Evolutionary conservation across 2,113 vertebrate species (phyloP).

Genomic region (Murina feae): DNA sequence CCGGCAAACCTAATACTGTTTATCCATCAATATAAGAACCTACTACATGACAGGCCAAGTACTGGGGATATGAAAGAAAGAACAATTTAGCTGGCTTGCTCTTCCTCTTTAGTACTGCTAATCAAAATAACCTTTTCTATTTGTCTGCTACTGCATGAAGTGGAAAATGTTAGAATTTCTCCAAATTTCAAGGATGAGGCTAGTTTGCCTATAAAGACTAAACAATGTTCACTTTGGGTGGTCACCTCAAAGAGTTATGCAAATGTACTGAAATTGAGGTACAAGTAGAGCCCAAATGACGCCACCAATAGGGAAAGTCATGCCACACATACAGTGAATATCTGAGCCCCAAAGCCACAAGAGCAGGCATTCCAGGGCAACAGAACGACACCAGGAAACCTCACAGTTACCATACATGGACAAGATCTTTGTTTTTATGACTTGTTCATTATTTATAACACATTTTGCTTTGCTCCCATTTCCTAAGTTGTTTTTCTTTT

Average conservation of each 20-base stretch:
- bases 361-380: not conserved
- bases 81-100: not conserved
- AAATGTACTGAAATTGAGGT: not conserved
- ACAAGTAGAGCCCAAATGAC: not conserved
- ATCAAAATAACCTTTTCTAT: conserved; percentile 21
- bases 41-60: not conserved
- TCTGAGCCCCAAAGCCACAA: not conserved
- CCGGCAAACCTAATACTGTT: not conserved
- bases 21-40: conserved; percentile 18
- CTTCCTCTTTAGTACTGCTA: not conserved
- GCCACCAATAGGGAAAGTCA: too few species aligned
- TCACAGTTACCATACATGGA: not conserved
- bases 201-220: not conserved
- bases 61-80: not conserved
- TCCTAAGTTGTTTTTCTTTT: conserved; percentile 11
- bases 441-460: not conserved
- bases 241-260: not conserved
- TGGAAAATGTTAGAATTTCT: conserved; percentile 5
- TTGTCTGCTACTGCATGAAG: not conserved
- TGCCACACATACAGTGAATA: not conserved
- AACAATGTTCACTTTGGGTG: not conserved
- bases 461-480: not conserved
- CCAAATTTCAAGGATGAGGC: not conserved
- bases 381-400: not conserved
- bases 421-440: conserved; percentile 23